Evolutionary conservation across 2,888 invertebrate species (phyloP).

Genomic region (Andrena trimmerana): DNA sequence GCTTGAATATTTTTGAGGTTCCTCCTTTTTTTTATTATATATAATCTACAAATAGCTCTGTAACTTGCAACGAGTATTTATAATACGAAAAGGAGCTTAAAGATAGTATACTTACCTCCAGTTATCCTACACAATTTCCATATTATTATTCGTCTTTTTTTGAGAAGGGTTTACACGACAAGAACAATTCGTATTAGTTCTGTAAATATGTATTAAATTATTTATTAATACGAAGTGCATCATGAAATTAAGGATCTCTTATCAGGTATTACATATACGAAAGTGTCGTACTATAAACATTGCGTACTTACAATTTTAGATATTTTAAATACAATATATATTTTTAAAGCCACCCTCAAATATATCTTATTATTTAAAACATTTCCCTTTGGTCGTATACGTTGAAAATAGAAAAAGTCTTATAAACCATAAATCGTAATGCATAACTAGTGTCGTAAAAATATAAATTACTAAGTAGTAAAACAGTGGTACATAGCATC

Average conservation of each 20-base stretch:
- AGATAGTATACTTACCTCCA: neutral
- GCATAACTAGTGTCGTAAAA: neutral
- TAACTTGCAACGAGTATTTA: conserved; percentile 28
- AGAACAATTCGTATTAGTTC: conserved; percentile 29
- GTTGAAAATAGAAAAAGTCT: neutral
- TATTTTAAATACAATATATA: conserved; percentile 13
- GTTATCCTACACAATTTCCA: conserved; percentile 1
- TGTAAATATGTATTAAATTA: conserved; percentile 65
- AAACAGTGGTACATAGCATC: neutral
- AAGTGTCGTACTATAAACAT: conserved; percentile 9
- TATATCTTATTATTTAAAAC: conserved; percentile 14
- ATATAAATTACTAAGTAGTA: conserved; percentile 2
- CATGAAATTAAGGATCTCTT: conserved; percentile 43
- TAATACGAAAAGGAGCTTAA: neutral
- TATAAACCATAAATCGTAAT: conserved; percentile 6
- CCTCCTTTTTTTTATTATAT: conserved; percentile 15
- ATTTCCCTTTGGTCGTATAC: neutral
- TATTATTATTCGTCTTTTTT: conserved; percentile 16
- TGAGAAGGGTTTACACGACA: neutral
- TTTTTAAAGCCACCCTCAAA: conserved; percentile 22
- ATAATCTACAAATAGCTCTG: conserved; percentile 17
- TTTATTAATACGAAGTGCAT: conserved; percentile 52
- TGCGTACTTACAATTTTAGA: conserved; percentile 24
- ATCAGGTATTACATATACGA: conserved; percentile 18
- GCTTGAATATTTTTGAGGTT: conserved; percentile 18